Conservation (phyloP, 2,113 vertebrate genomes). For the Acinonyx jubatus region DNA sequence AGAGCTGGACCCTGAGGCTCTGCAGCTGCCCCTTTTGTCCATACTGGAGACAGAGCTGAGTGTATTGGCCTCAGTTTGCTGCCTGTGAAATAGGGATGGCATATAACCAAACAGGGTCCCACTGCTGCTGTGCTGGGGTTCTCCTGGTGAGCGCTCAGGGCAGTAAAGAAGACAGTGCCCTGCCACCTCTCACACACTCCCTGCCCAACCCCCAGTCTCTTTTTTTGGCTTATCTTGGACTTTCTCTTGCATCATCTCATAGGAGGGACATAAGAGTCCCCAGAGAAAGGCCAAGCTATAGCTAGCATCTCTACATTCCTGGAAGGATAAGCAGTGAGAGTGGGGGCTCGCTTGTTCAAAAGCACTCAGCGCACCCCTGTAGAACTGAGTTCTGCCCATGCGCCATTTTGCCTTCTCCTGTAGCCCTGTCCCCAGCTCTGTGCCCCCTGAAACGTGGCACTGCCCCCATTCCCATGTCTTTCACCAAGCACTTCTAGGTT, state of each 20-base stretch:
- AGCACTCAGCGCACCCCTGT: no score
- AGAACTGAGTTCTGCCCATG: background rate
- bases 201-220: no score
- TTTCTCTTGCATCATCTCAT: background rate
- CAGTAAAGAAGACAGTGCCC: background rate
- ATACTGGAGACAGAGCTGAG: background rate
- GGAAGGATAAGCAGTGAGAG: background rate
- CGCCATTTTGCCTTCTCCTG: background rate
- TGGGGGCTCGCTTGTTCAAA: background rate
- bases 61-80: background rate
- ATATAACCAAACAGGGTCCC: background rate
- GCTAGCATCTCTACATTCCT: background rate
- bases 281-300: background rate
- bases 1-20: background rate
- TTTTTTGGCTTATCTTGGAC: background rate
- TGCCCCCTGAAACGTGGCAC: background rate
- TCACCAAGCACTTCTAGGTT: background rate
- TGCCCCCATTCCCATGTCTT: background rate
- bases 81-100: background rate
- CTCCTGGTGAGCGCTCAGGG: background rate
- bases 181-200: background rate
- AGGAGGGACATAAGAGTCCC: background rate
- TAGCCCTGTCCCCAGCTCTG: background rate
- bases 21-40: background rate
- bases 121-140: background rate